Evolutionary conservation across 23 tunicate species (phyloP), one percentile per base, ranked within the genome.

Genomic region (Diplosoma virens): DNA sequence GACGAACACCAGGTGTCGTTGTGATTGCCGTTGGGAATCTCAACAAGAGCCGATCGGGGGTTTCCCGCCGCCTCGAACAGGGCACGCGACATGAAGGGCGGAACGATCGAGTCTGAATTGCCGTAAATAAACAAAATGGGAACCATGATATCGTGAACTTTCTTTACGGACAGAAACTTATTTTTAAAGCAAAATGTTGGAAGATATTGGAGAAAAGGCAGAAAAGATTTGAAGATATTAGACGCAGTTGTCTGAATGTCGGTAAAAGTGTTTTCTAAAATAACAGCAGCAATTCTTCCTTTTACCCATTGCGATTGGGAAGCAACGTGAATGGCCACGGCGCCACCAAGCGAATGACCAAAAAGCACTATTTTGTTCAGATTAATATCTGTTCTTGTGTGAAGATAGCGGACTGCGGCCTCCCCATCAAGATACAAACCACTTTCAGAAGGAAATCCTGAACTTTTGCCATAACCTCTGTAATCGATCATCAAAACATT

Each of bases 341-440:
- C 97, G 0, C 97, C 97, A 45, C 97, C 97, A 16, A 92, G 67
- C 9, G 97, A 92, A 52, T 92, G 97, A 27, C 97, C 97, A 35
- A 48, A 81, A 31, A 92, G 55, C 3, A 92, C 76, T 17, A 92
- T 84, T 76, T 85, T 92, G 28, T 80, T 81, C 28, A 67, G 71
- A 55, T 85, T 67, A 18, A 92, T 88, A 50, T 92, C 97, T 1
- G 16, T 61, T 26, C 97, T 30, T 2, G 79, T 32, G 26, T 56
- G 81, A 22, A 85, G 54, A 63, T 85, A 92, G 30, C 59, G 75
- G 37, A 92, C 48, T 22, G 93, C 90, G 0, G 97, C 91, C 31
- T 80, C 82, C 0, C 85, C 97, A 76, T 92, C 97, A 1, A 75
- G 41, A 76, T 92, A 92, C 7, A 92, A 37, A 0, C 97, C 97